Base-by-base conservation (phyloP, 2,888 invertebrate genomes). In the Desoria tigrina region DNA sequence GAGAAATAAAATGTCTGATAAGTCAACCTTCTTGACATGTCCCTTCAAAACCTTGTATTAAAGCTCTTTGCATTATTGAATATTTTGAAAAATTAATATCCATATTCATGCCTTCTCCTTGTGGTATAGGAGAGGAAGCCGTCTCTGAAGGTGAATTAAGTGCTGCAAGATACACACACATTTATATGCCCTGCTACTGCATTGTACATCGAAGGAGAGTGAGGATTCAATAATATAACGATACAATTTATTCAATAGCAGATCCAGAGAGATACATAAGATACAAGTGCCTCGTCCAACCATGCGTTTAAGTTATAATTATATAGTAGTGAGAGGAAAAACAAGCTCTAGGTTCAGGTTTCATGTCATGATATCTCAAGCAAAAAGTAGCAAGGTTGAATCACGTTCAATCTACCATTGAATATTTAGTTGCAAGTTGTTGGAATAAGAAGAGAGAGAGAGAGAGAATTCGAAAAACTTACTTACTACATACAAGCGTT, bases 321-420 rank as follows among this genome's bases (percentile, higher is more conserved):
- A 45, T 45, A 45, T 16, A 21, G 45, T 45, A 45, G 45, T 45
- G 16, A 21, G n/a, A 6, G 16, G 6, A 45, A 45, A 67, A 67
- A 67, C 67, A 67, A 63, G 67, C 60, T 63, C 67, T 67, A n/a
- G 67, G 67, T 63, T 67, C 53, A 45, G 67, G 61, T 63, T 63
- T 56, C 67, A 60, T 63, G 63, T 67, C 63, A 66, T 56, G 63
- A 60, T 58, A 56, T 61, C 51, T 56, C 53, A 53, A 65, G 65
- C 65, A 61, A 65, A 32, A 32, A 32, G 6, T 32, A 32, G 32
- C 32, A 32, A 32, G 32, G 32, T 32, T 32, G 32, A 32, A 32
- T 32, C 32, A 32, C 32, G 32, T 32, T 32, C 32, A 32, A 11
- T 32, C 32, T 32, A 4, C 4, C 32, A 11, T 32, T 32, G 32